Conservation (phyloP, 2,797 vertebrate species). For the Basileuterus tristriatus region DNA sequence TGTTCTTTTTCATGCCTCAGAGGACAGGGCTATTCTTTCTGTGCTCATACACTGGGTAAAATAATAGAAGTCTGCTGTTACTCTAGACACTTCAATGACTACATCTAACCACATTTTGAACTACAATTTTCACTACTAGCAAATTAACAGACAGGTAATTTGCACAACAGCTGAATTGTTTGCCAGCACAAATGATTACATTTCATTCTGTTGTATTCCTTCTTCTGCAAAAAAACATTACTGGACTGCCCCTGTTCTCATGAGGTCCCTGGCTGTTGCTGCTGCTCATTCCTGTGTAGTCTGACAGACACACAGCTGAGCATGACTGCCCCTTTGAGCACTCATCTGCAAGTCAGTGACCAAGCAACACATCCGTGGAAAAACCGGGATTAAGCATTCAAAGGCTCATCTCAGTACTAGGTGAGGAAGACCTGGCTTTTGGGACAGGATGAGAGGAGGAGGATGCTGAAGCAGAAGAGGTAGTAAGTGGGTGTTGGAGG, state of each 20-base stretch:
- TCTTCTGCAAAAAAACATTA: not conserved
- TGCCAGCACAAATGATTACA: not conserved
- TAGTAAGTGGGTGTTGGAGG: not conserved
- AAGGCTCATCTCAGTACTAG: not conserved
- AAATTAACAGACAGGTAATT: not conserved
- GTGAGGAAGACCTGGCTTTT: not conserved
- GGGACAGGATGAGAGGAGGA: not conserved
- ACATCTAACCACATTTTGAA: not conserved
- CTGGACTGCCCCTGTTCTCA: not conserved
- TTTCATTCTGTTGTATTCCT: not conserved
- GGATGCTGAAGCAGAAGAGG: not conserved
- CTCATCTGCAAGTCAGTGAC: not conserved
- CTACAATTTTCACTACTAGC: not conserved
- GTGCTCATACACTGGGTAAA: not conserved
- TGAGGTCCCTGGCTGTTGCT: not conserved
- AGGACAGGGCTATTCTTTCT: not conserved
- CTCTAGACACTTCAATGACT: not conserved
- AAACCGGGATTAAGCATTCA: not conserved
- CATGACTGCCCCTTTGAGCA: not conserved
- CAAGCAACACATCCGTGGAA: fast-evolving
- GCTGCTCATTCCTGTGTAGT: fast-evolving
- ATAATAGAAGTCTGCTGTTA: not conserved
- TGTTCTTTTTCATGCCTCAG: conserved; percentile 49
- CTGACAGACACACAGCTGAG: fast-evolving
- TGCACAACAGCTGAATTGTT: not conserved